A percentile compares a stretch with the other conserved stretches of the same genome.
These are phyloP conservation scores for Urosaurus nigricauda DNA, from an alignment of 2,797 vertebrate genomes.

Conservation along the genomic window DNA sequence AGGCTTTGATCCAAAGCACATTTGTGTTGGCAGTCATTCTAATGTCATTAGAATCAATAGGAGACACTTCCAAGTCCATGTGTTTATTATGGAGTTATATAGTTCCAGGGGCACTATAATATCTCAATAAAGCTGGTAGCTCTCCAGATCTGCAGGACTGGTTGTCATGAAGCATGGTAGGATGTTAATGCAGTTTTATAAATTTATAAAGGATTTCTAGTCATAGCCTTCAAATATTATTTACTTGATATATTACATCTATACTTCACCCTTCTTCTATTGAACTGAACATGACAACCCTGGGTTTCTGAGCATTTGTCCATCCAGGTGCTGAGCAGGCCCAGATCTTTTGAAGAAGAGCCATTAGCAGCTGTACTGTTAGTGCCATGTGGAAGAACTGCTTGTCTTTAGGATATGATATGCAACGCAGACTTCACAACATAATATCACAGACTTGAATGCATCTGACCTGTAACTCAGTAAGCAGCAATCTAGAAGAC, in stretches of 20 bases:
- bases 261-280: background rate
- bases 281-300: background rate
- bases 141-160: background rate
- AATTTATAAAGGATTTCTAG: background rate
- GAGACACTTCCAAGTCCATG: conserved; percentile 2
- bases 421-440: background rate
- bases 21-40: conserved; percentile 34
- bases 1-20: conserved; percentile 31
- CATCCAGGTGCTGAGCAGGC: background rate
- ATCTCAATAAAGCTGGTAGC: background rate
- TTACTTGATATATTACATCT: background rate
- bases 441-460: background rate
- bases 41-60: conserved; percentile 14
- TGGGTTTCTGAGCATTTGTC: background rate
- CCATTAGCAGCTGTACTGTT: background rate
- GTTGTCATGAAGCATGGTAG: background rate
- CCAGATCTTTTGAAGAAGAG: background rate
- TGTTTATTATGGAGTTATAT: background rate
- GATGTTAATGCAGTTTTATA: background rate
- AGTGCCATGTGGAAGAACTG: background rate
- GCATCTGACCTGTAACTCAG: background rate
- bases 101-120: background rate
- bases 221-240: background rate
- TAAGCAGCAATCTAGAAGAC: background rate
- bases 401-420: background rate